A percentile compares a stretch with the other conserved stretches of the same genome.
Evolutionary conservation across 2,113 vertebrate genomes (phyloP).

Genomic region (Pitta sordida): DNA sequence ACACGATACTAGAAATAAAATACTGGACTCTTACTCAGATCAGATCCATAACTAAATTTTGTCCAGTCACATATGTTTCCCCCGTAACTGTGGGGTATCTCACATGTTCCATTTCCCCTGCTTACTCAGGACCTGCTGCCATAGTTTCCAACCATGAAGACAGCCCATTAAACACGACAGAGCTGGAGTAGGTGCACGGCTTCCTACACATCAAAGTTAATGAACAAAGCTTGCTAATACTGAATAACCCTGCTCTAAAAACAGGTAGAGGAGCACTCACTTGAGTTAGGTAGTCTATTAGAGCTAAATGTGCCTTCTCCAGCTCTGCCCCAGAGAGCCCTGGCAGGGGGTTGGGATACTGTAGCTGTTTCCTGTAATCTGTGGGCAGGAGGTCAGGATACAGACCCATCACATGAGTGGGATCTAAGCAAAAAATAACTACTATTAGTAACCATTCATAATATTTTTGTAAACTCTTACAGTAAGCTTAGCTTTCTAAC

Average conservation of each 20-base stretch:
- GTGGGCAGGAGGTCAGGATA: slow-evolving; percentile 94
- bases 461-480: not conserved
- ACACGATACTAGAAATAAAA: not conserved
- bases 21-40: not conserved
- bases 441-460: slow-evolving; percentile 14
- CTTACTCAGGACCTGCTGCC: not conserved
- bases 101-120: not conserved
- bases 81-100: not conserved
- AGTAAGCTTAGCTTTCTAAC: not conserved
- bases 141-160: not conserved
- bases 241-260: not conserved
- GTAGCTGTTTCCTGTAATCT: slow-evolving; percentile 95
- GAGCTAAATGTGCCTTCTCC: slow-evolving; percentile 93
- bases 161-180: not conserved
- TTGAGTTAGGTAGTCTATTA: slow-evolving; percentile 98
- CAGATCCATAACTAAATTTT: not conserved
- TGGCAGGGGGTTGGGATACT: slow-evolving; percentile 94
- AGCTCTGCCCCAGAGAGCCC: slow-evolving; percentile 88
- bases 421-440: slow-evolving; percentile 77
- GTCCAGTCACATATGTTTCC: not conserved
- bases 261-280: slow-evolving; percentile 60
- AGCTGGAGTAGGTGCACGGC: not conserved
- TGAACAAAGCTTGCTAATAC: not conserved
- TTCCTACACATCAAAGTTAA: not conserved
- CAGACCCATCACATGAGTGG: slow-evolving; percentile 96